Evolutionary conservation across 2,888 invertebrate genomes (phyloP).

Genomic region (Hemithea aestivaria): DNA sequence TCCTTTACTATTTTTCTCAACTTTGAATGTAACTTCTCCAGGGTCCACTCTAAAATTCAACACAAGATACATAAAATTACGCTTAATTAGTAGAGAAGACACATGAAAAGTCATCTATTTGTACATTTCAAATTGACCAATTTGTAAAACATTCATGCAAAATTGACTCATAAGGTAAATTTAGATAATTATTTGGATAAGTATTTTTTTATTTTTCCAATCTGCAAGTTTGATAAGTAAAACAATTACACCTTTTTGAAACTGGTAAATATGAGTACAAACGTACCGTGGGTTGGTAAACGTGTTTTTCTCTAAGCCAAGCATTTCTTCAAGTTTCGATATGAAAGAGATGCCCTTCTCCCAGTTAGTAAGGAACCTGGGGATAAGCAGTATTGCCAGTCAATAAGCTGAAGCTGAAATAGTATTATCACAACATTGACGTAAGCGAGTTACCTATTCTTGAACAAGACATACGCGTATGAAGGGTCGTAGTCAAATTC

Average conservation of each 20-base stretch:
- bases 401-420: no score
- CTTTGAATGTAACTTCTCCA: constrained; percentile 88
- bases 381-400: constrained; percentile 20
- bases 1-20: constrained; percentile 81
- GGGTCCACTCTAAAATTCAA: constrained; percentile 82
- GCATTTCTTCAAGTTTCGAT: constrained; percentile 82
- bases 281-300: constrained; percentile 82
- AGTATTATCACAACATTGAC: constrained; percentile 3
- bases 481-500: constrained; percentile 85
- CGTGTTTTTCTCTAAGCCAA: constrained; percentile 81
- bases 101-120: no score
- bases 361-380: constrained; percentile 79
- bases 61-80: constrained; percentile 4
- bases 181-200: no score
- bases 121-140: no score
- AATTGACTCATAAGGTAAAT: no score
- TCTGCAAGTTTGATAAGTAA: no score
- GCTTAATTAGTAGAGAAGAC: no score
- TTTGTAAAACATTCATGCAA: no score
- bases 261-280: constrained; percentile 11
- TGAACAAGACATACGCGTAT: constrained; percentile 88
- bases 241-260: no score
- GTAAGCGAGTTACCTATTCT: constrained; percentile 80
- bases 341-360: constrained; percentile 86
- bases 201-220: no score